A percentile compares a stretch with the other conserved stretches of the same genome.
These are phyloP conservation scores for Cyclina sinensis DNA, from an alignment of 1,140 invertebrate species.

Conservation along the genomic window DNA sequence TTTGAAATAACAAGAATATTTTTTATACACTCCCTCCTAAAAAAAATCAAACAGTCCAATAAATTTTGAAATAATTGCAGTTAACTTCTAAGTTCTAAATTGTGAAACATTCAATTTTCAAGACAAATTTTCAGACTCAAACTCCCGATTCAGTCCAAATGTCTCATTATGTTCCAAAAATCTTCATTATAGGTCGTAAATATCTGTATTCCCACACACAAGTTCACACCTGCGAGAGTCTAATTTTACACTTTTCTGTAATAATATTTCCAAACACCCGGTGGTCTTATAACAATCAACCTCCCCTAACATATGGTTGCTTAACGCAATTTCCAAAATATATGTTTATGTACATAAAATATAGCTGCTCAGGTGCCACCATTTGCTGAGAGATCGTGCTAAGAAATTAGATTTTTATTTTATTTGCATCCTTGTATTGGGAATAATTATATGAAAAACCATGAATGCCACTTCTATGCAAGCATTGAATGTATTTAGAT, in stretches of 20 bases:
- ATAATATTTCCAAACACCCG: conserved; percentile 34
- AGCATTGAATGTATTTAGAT: no score
- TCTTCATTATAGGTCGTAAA: conserved; percentile 33
- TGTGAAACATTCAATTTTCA: conserved; percentile 3
- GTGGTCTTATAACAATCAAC: conserved; percentile 30
- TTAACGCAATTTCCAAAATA: conserved; percentile 1
- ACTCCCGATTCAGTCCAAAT: background rate
- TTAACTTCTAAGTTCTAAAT: background rate
- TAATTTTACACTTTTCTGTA: conserved; percentile 42
- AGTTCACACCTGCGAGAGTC: conserved; percentile 46
- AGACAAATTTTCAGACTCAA: background rate
- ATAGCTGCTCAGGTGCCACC: conserved; percentile 11
- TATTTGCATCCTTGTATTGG: background rate
- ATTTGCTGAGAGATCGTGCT: background rate
- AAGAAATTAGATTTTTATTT: background rate
- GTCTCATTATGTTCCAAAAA: conserved; percentile 20
- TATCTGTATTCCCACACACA: conserved; percentile 43
- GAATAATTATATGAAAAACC: no score
- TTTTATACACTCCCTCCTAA: no score
- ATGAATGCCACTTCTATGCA: no score
- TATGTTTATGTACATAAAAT: background rate
- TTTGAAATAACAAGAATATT: no score
- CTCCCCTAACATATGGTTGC: conserved; percentile 39
- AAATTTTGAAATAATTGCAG: background rate
- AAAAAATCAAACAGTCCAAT: background rate